phyloP scores from a whole-genome alignment of 2,113 vertebrate species.

The Chaenocephalus aceratus region DNA sequence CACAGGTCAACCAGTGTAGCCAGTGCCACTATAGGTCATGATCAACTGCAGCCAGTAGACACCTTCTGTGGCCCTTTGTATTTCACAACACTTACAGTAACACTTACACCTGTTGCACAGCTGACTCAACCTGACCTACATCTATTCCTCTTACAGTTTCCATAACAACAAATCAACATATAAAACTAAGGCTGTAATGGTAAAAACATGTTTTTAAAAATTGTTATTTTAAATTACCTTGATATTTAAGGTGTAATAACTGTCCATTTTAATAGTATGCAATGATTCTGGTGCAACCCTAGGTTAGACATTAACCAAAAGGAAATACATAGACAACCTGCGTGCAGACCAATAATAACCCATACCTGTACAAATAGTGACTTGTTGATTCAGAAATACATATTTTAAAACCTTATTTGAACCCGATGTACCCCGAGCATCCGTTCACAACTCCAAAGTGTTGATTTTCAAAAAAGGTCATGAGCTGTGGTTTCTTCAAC shows the following conservation, averaged over 20 bases:
- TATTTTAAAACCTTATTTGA: constrained; percentile 2
- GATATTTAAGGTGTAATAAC: too few species aligned
- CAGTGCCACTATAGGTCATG: background rate
- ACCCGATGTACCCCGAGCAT: background rate
- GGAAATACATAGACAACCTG: background rate
- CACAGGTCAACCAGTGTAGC: constrained; percentile 6
- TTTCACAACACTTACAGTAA: background rate
- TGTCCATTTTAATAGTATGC: too few species aligned
- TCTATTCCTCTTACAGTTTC: background rate
- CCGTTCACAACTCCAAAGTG: background rate
- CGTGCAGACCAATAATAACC: background rate
- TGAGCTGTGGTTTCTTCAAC: constrained; percentile 24
- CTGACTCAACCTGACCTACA: background rate
- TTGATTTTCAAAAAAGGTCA: constrained; percentile 27
- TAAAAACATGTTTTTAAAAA: too few species aligned
- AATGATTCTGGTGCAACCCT: too few species aligned
- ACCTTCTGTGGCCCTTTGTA: background rate
- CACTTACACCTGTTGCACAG: background rate
- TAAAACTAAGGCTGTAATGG: too few species aligned
- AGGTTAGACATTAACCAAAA: background rate
- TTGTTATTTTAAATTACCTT: too few species aligned
- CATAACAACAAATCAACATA: background rate
- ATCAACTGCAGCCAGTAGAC: background rate
- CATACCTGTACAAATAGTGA: too few species aligned
- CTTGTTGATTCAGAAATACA: background rate